These are phyloP conservation scores for Pygoscelis antarcticus DNA, from an alignment of 2,113 vertebrate genomes.

Conservation along the genomic window DNA sequence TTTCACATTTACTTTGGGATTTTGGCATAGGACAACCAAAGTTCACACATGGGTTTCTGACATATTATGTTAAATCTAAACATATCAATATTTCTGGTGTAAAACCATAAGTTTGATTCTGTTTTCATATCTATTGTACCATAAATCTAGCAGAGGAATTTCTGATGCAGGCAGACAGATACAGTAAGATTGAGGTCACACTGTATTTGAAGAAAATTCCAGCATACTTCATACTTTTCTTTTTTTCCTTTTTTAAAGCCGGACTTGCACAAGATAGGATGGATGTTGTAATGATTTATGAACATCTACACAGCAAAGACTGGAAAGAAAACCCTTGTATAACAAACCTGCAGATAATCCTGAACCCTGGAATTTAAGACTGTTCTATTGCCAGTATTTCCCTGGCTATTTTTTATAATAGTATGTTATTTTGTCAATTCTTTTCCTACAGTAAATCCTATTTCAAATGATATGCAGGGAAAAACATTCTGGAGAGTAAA, in stretches of 20 bases:
- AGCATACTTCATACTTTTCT: fast-evolving
- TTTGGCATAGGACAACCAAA: neutral
- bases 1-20: neutral
- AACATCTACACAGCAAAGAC: neutral
- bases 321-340: neutral
- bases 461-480: neutral
- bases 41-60: neutral
- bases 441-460: neutral
- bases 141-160: neutral
- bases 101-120: neutral
- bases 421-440: neutral
- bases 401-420: neutral
- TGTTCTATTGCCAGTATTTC: neutral
- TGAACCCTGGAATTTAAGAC: neutral
- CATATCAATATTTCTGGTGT: neutral
- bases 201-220: neutral
- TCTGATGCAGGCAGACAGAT: neutral
- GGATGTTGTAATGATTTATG: neutral
- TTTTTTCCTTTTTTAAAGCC: neutral
- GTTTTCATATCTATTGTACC: neutral
- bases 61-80: neutral
- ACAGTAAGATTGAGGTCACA: neutral
- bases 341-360: neutral
- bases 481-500: neutral
- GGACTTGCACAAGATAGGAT: neutral